Percentiles rank a stretch among this genome's conserved stretches.
phyloP scores from a whole-genome alignment of 2,113 vertebrate genomes.

The Dipodomys spectabilis region DNA sequence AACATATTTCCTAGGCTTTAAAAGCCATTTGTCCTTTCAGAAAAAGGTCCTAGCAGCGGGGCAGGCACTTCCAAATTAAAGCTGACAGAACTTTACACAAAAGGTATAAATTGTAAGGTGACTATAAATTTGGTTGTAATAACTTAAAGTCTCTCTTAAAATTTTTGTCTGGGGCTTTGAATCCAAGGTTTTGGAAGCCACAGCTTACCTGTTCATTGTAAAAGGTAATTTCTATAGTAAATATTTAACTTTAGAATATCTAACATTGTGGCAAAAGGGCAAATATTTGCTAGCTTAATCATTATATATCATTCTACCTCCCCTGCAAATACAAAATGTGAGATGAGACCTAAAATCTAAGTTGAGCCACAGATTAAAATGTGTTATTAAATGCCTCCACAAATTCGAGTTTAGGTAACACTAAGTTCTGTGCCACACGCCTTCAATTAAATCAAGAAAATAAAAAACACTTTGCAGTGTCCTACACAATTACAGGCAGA shows the following conservation, averaged over 20 bases:
- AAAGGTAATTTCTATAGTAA: constrained; percentile 51
- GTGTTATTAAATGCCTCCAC: constrained; percentile 29
- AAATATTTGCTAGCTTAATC: constrained; percentile 68
- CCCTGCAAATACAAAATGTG: constrained; percentile 46
- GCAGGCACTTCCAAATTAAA: constrained; percentile 13
- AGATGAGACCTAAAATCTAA: constrained; percentile 57
- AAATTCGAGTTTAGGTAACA: constrained; percentile 13
- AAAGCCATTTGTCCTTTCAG: constrained; percentile 53
- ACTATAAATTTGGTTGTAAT: constrained; percentile 57
- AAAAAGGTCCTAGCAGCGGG: not conserved
- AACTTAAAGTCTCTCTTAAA: constrained; percentile 52
- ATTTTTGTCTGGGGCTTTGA: constrained; percentile 45
- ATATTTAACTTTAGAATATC: constrained; percentile 70
- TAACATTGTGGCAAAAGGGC: constrained; percentile 19
- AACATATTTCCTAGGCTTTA: constrained; percentile 37
- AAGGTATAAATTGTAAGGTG: not conserved
- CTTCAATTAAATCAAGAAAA: constrained; percentile 63
- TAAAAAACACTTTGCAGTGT: constrained; percentile 38
- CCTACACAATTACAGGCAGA: not conserved
- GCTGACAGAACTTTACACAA: constrained; percentile 53
- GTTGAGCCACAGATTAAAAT: constrained; percentile 51
- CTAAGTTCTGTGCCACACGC: not conserved
- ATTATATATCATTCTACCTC: not conserved
- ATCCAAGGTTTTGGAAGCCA: constrained; percentile 46
- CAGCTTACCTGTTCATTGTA: not conserved